Base-by-base conservation (phyloP, 2,888 invertebrate genomes). In the Drosophila quinaria region DNA sequence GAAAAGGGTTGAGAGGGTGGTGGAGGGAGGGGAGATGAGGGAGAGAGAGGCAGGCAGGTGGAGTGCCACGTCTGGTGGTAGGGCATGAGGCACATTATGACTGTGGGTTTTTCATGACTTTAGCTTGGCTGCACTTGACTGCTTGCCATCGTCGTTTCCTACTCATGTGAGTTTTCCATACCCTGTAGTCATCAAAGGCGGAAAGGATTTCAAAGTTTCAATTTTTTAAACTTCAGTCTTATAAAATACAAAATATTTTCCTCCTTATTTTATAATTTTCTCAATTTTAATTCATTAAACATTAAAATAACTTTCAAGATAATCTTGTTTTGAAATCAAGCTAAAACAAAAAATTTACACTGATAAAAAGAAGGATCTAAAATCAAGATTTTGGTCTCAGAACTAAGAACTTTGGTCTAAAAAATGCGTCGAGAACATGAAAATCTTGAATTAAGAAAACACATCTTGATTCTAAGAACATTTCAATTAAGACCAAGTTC, bases 111-210 rank as follows among this genome's bases (percentile, higher is more conserved):
- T 80, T 74, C 80, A 82, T 72, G 86, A 88, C 80, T 80, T 58
- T 65, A 56, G 63, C 86, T 85, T 78, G 78, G 84, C 81, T 81
- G 87, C 81, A 86, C 81, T 83, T 88, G 87, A 67, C 70, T 88
- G 83, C 80, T 44, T 61, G 61, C 56, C 51, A 19, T 61, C 51
- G 37, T 29, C 42, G 52, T 61, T 74, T 52, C 13, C 56, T 13
- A 39, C 54, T 42, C 55, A 59, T 55, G 54, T 56, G 47, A 37
- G 68, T 35, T 17, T 31, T 29, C 41, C 46, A 62, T 67, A 78
- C 67, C 67, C 74, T 78, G 66, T 33, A 19, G 29, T 2, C 25
- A 17, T 10, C 4, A 47, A 25, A 17, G 35, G 13, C 35, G 35
- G 5, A 35, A 31, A 2, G 3, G 3, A 31, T 31, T 31, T 9